These are phyloP conservation scores for Muschampia plurimacula DNA, from an alignment of 2,888 invertebrate species.

Conservation along the genomic window DNA sequence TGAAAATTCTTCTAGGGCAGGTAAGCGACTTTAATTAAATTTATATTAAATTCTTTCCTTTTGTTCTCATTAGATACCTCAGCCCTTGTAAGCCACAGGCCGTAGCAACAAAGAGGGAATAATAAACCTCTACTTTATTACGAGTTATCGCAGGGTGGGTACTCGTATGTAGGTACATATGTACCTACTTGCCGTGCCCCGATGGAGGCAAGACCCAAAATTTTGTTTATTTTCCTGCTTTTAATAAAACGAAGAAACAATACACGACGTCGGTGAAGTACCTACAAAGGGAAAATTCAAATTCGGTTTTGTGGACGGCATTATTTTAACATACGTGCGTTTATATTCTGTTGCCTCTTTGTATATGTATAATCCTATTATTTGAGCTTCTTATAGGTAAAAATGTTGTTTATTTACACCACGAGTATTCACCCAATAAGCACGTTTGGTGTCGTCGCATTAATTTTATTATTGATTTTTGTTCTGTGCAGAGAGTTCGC, in stretches of 20 bases:
- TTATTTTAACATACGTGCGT: conserved; percentile 59
- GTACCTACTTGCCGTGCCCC: conserved; percentile 2
- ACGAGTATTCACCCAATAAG: conserved; percentile 24
- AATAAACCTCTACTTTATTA: conserved; percentile 32
- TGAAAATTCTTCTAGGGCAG: conserved; percentile 21
- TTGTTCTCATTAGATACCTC: conserved; percentile 41
- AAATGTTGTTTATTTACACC: conserved; percentile 34
- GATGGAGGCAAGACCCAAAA: conserved; percentile 48
- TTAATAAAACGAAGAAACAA: conserved; percentile 70
- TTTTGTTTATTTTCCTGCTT: conserved; percentile 67
- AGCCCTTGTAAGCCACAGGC: conserved; percentile 44
- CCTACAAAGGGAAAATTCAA: conserved; percentile 65
- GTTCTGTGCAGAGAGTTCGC: conserved; percentile 9
- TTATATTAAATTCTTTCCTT: conserved; percentile 44
- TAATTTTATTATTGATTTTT: conserved; percentile 9
- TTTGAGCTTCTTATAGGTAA: conserved; percentile 49
- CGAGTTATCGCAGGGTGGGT: conserved; percentile 26
- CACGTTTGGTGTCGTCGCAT: neutral
- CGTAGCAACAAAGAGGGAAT: conserved; percentile 43
- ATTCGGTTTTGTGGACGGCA: conserved; percentile 59
- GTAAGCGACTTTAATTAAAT: conserved; percentile 37
- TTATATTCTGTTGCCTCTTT: conserved; percentile 52
- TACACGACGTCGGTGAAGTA: conserved; percentile 53
- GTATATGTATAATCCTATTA: conserved; percentile 50
- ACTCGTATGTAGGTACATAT: neutral